Percentiles rank a stretch among this genome's conserved stretches.
Conservation (phyloP, 2,797 vertebrate genomes). For the Sphaeramia orbicularis region DNA sequence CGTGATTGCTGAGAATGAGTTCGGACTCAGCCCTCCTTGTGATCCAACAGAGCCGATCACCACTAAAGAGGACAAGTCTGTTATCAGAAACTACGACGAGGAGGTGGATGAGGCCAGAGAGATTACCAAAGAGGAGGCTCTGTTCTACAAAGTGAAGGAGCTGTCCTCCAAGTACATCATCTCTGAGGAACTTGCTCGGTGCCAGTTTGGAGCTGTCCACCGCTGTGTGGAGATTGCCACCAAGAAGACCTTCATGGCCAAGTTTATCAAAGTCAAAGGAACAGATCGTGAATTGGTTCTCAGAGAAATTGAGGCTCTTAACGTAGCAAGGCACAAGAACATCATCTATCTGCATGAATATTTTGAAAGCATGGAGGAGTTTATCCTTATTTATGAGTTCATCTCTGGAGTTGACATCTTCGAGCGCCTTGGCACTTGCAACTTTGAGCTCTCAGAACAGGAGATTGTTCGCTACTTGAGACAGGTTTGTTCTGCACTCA, state of each 20-base stretch:
- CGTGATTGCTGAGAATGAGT: slow-evolving; percentile 95
- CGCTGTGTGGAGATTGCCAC: slow-evolving; percentile 94
- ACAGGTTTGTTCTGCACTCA: slow-evolving; percentile 93
- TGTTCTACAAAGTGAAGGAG: slow-evolving; percentile 92
- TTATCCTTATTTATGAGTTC: slow-evolving; percentile 98
- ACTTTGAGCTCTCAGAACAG: slow-evolving; percentile 95
- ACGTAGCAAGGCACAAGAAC: slow-evolving; percentile 92
- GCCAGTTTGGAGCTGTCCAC: slow-evolving; percentile 95
- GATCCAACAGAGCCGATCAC: slow-evolving; percentile 93
- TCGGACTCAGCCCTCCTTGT: slow-evolving; percentile 93
- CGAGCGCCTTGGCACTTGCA: slow-evolving; percentile 92
- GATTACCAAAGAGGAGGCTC: slow-evolving; percentile 89
- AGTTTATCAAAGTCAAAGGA: slow-evolving; percentile 98
- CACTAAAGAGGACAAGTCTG: slow-evolving; percentile 96
- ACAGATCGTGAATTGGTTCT: slow-evolving; percentile 96
- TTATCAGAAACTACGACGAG: slow-evolving; percentile 96
- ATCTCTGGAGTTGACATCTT: slow-evolving; percentile 98
- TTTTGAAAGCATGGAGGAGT: slow-evolving; percentile 98
- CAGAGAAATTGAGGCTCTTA: slow-evolving; percentile 98
- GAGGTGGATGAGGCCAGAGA: slow-evolving; percentile 95
- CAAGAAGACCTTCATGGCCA: slow-evolving; percentile 98
- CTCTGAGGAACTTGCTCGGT: slow-evolving; percentile 95
- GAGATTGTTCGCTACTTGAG: slow-evolving; percentile 94
- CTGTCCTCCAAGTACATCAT: slow-evolving; percentile 94
- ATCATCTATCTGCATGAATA: slow-evolving; percentile 95